Evolutionary conservation across 2,113 vertebrate species (phyloP).

Genomic region (Oreochromis aureus): DNA sequence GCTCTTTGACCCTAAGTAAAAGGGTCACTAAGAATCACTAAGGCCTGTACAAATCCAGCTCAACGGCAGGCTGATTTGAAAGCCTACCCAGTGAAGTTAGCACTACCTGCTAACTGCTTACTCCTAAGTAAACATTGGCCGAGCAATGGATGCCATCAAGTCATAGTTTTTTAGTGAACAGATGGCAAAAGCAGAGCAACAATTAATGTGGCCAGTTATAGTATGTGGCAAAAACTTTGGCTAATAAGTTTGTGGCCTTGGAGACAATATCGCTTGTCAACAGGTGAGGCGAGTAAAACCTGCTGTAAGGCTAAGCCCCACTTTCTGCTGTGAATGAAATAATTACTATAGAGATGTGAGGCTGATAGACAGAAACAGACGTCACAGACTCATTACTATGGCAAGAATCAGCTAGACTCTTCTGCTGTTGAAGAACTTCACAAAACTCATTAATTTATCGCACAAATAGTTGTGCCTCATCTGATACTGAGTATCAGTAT

Average conservation of each 20-base stretch:
- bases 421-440: neutral
- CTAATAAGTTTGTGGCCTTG: neutral
- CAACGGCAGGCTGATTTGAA: neutral
- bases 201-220: neutral
- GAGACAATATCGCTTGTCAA: accelerated
- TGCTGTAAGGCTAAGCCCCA: neutral
- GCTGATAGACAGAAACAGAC: neutral
- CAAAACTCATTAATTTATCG: neutral
- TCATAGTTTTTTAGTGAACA: neutral
- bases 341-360: neutral
- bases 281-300: neutral
- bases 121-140: neutral
- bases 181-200: neutral
- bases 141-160: neutral
- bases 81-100: neutral
- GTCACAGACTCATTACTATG: neutral
- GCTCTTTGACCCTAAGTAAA: neutral
- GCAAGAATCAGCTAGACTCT: neutral
- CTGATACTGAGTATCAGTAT: neutral
- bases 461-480: neutral
- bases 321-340: neutral
- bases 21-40: neutral
- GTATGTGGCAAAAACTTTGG: neutral
- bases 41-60: no score
- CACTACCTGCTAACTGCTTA: neutral